Base-by-base conservation (phyloP, 2,888 invertebrate species). In the Ophion slaviceki region DNA sequence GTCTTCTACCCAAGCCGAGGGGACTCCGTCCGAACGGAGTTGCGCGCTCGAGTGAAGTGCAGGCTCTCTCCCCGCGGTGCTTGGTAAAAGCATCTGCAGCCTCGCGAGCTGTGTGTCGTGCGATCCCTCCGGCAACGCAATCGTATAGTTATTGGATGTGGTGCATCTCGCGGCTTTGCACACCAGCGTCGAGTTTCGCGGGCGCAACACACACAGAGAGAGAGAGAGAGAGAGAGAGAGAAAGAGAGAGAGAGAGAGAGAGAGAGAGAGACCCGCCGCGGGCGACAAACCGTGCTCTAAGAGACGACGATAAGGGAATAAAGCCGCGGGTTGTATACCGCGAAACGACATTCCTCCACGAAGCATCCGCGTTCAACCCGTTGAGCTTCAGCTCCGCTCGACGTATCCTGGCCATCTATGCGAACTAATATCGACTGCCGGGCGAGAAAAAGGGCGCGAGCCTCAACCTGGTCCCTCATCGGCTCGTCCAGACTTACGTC, bases 331-430 rank as follows among this genome's bases (percentile, higher is more conserved):
- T 80, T 80, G 64, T 80, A 83, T 84, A 79, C 75, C 82, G 71
- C 86, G 67, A 86, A 84, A 88, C 88, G 87, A 87, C 88, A 88
- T 88, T 88, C 88, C 88, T 87, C 87, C 85, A 86, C 87, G 85
- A 85, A 87, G 86, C 87, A 81, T 85, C 85, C 85, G 81, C 80
- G 85, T 85, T 85, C 78, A 68, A 85, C 72, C 68, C 80, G 71
- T 74, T 59, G 74, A 78, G 77, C 85, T 74, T 70, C 67, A 70
- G 53, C 77, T 59, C 66, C 64, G 36, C 64, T 76, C 72, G 76
- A 75, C 61, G 64, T 80, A 80, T 76, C 64, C 75, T 68, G 77
- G 40, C 40, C 67, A 59, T 59, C 17, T 62, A 45, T n/a, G 28
- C 70, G 32, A 17, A 47, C 40, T 67, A 70, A 32, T 66, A 76